phyloP scores from a whole-genome alignment of 2,113 vertebrate genomes.

The Ptyas mucosa region DNA sequence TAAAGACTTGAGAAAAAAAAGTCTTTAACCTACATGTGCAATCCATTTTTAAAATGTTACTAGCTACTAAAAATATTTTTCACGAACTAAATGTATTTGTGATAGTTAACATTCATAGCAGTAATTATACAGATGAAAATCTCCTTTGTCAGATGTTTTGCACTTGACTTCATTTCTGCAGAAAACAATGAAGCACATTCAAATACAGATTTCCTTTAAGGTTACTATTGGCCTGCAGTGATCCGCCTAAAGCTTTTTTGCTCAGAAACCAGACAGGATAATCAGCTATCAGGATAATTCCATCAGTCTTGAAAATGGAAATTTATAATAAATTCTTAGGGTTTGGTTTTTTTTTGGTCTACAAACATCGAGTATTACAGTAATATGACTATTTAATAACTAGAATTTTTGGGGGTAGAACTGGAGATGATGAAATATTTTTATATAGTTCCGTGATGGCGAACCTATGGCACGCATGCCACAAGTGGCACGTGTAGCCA shows the following conservation, averaged over 20 bases:
- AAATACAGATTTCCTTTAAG: constrained; percentile 34
- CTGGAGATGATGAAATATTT: not conserved
- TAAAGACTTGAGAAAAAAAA: not conserved
- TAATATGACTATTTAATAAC: not conserved
- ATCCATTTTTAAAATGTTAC: not conserved
- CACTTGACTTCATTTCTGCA: constrained; percentile 25
- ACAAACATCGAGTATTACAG: not conserved
- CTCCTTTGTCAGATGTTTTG: constrained; percentile 15
- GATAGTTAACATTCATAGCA: constrained; percentile 7
- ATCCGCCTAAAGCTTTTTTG: constrained; percentile 18
- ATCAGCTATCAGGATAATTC: not conserved
- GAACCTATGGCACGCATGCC: no score
- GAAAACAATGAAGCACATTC: not conserved
- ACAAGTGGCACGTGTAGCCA: no score
- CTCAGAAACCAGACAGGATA: constrained; percentile 34
- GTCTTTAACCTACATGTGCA: not conserved
- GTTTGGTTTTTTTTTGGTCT: no score
- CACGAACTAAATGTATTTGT: constrained; percentile 25
- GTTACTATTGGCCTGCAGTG: constrained; percentile 30
- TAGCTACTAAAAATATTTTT: constrained; percentile 1
- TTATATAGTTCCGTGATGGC: no score
- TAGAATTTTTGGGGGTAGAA: not conserved
- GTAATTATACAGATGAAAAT: constrained; percentile 25
- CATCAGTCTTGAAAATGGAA: not conserved
- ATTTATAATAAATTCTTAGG: not conserved